Evolutionary conservation across 1,140 invertebrate species (phyloP).

Genomic region (Euura lappo): DNA sequence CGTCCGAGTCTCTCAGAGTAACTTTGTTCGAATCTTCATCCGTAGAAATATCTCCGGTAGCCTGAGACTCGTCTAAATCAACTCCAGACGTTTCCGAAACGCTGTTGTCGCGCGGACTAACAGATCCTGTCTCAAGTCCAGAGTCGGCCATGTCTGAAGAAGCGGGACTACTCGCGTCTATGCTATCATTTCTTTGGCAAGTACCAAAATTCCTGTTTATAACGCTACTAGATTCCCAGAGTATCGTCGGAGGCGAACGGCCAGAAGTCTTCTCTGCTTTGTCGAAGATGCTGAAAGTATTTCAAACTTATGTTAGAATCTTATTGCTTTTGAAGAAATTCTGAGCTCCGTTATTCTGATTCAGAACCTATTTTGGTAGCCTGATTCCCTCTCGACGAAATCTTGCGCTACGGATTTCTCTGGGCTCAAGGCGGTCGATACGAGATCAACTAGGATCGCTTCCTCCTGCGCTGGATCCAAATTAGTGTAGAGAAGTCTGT

Average conservation of each 20-base stretch:
- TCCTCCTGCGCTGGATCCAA: conserved; percentile 46
- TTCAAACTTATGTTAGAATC: no score
- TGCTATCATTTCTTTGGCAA: neutral
- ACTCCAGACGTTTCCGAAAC: conserved; percentile 55
- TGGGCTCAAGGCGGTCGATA: conserved; percentile 30
- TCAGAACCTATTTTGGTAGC: neutral
- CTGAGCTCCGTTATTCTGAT: no score
- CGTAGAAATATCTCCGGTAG: conserved; percentile 73
- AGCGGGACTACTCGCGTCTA: conserved; percentile 28
- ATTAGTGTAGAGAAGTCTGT: conserved; percentile 52
- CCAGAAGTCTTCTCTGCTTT: no score
- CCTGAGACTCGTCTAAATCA: conserved; percentile 57
- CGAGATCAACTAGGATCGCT: conserved; percentile 38
- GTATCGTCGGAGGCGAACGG: neutral
- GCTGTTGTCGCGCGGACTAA: conserved; percentile 58
- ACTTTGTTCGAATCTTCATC: conserved; percentile 64
- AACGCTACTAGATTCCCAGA: neutral
- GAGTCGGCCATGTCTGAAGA: conserved; percentile 64
- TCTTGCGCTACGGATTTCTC: neutral
- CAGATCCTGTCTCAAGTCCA: conserved; percentile 63
- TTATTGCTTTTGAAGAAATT: no score
- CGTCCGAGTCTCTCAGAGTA: conserved; percentile 17
- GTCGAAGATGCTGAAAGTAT: no score
- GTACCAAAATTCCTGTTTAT: neutral
- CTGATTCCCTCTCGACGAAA: neutral